Evolutionary conservation across 2,113 vertebrate genomes (phyloP).

Genomic region (Pogona vitticeps): DNA sequence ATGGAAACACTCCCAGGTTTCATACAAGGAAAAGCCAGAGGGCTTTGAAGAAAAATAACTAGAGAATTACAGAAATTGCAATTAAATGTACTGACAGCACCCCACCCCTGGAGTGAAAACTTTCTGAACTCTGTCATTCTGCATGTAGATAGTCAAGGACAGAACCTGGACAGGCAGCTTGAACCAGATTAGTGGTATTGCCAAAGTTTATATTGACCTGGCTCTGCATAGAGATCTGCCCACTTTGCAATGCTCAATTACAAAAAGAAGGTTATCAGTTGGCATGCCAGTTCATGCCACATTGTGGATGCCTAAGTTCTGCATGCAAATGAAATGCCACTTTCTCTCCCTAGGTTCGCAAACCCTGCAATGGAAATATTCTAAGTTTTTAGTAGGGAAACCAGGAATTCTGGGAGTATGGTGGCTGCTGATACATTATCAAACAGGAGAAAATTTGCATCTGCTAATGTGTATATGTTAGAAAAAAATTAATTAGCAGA

Average conservation of each 20-base stretch:
- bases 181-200: background rate
- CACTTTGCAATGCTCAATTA: background rate
- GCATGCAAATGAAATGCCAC: background rate
- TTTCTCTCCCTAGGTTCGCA: background rate
- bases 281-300: too few relatives aligned
- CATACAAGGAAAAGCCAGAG: background rate
- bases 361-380: background rate
- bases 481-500: background rate
- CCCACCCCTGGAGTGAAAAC: background rate
- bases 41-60: slow-evolving; percentile 5
- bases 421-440: background rate
- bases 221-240: background rate
- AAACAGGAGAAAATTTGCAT: background rate
- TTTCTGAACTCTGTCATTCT: background rate
- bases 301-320: too few relatives aligned
- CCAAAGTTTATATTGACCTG: background rate
- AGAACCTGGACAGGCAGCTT: background rate
- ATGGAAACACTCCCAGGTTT: slow-evolving; percentile 11
- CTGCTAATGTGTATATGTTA: too few relatives aligned
- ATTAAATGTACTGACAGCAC: background rate
- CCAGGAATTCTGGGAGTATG: background rate
- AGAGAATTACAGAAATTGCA: slow-evolving; percentile 9
- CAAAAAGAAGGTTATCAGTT: background rate
- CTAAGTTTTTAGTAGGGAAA: background rate
- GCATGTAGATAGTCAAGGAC: background rate